These are phyloP conservation scores for Plecotus auritus DNA, from an alignment of 2,113 vertebrate species.

Conservation along the genomic window DNA sequence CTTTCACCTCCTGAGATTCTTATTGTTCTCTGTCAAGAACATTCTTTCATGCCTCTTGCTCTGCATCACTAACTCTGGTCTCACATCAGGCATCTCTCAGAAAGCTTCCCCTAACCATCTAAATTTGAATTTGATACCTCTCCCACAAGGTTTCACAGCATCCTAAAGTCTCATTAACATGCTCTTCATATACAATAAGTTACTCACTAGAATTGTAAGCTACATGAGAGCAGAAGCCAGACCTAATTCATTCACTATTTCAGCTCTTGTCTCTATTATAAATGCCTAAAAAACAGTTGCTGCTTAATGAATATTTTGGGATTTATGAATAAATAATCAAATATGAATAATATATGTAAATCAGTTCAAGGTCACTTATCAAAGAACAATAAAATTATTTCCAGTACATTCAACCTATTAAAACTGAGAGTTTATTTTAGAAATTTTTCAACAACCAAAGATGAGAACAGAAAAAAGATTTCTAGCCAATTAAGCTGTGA, in stretches of 20 bases:
- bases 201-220: background rate
- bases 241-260: background rate
- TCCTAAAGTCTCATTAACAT: background rate
- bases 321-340: background rate
- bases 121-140: background rate
- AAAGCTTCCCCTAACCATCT: background rate
- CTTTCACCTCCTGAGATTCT: background rate
- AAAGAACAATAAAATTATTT: conserved; percentile 34
- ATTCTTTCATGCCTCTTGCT: background rate
- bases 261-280: background rate
- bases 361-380: background rate
- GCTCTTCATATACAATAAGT: background rate
- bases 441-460: background rate
- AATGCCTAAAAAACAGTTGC: background rate
- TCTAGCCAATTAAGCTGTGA: conserved; percentile 14
- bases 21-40: background rate
- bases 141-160: background rate
- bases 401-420: background rate
- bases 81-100: background rate
- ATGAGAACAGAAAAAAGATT: background rate
- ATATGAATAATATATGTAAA: conserved; percentile 10
- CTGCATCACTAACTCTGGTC: background rate
- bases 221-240: background rate
- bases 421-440: background rate
- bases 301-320: background rate